These are phyloP conservation scores for Crocuta crocuta DNA, from an alignment of 2,113 vertebrate genomes.

Conservation along the genomic window DNA sequence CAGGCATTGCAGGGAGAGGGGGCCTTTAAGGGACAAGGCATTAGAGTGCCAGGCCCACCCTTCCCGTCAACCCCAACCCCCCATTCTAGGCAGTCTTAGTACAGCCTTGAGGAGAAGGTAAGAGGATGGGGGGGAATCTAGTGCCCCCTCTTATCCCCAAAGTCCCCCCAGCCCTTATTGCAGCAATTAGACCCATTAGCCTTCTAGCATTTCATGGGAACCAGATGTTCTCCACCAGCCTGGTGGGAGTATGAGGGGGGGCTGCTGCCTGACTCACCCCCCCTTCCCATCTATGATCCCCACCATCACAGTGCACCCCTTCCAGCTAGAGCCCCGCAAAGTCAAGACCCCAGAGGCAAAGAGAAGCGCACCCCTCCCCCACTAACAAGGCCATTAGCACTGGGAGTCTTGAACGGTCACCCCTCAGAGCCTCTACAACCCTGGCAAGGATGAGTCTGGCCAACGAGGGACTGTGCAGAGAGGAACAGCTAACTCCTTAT, in stretches of 20 bases:
- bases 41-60: not conserved
- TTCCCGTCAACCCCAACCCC: constrained; percentile 36
- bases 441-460: constrained; percentile 53
- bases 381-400: not conserved
- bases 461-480: not conserved
- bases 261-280: constrained; percentile 78
- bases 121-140: constrained; percentile 53
- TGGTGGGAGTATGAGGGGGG: constrained; percentile 65
- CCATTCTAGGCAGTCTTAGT: constrained; percentile 49
- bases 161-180: constrained; percentile 80
- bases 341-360: constrained; percentile 22
- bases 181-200: constrained; percentile 84
- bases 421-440: constrained; percentile 25
- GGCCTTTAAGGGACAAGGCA: not conserved
- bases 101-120: constrained; percentile 60
- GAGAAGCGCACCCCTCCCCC: not conserved
- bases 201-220: constrained; percentile 84
- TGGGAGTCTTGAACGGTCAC: not conserved
- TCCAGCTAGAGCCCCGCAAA: constrained; percentile 57
- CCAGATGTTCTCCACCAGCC: constrained; percentile 82
- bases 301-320: constrained; percentile 45
- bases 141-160: constrained; percentile 76
- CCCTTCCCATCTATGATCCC: constrained; percentile 67
- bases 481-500: not conserved
- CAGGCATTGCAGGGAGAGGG: not conserved